Conservation (phyloP, 1,140 invertebrate genomes). For the Phocides pigmalion region DNA sequence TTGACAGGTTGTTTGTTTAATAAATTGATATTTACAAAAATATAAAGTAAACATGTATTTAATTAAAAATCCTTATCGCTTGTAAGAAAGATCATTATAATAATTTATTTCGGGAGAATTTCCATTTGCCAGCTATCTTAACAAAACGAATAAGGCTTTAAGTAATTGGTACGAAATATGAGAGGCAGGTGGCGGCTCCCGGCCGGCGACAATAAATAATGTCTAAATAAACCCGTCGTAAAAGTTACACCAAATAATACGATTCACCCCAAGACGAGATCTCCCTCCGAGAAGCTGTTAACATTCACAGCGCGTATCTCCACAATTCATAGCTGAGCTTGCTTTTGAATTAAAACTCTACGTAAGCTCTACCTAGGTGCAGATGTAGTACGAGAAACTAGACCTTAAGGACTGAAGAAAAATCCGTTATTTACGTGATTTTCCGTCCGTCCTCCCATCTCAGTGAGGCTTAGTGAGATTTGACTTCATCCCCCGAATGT, state of each 20-base stretch:
- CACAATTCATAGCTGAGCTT: constrained; percentile 48
- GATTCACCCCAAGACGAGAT: constrained; percentile 41
- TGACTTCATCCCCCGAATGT: too few species aligned
- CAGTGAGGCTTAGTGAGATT: too few species aligned
- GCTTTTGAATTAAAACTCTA: constrained; percentile 40
- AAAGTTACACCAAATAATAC: constrained; percentile 60
- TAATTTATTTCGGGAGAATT: constrained; percentile 52
- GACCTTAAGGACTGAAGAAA: too few species aligned
- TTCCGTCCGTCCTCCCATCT: too few species aligned
- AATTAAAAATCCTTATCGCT: constrained; percentile 41
- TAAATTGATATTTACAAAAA: not conserved
- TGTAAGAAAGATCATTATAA: constrained; percentile 39
- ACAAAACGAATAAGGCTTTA: constrained; percentile 50
- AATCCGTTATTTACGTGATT: too few species aligned
- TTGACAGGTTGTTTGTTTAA: too few species aligned
- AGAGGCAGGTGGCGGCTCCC: constrained; percentile 55
- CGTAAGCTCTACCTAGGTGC: constrained; percentile 3
- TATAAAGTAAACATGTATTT: not conserved
- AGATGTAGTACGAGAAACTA: too few species aligned
- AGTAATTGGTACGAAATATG: constrained; percentile 63
- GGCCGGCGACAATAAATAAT: constrained; percentile 60
- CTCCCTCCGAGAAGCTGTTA: constrained; percentile 41
- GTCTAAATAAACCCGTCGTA: constrained; percentile 59
- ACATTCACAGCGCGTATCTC: constrained; percentile 50
- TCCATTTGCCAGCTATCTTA: constrained; percentile 47